These are phyloP conservation scores for Myzus persicae DNA, from an alignment of 1,140 invertebrate species.

Conservation along the genomic window DNA sequence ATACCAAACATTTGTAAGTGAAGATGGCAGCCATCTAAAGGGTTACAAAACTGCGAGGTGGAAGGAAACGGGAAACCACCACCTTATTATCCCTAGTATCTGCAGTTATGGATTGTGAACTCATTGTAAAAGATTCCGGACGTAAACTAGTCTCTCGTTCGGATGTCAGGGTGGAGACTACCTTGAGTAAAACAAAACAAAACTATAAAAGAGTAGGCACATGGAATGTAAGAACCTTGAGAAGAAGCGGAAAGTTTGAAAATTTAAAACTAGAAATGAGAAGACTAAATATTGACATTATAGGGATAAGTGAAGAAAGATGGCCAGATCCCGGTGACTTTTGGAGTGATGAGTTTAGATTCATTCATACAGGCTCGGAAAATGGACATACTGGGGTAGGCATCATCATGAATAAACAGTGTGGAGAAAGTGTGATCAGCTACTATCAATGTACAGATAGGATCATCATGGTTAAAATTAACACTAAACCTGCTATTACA, in stretches of 20 bases:
- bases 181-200: slow-evolving; percentile 54
- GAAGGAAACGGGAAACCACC: slow-evolving; percentile 35
- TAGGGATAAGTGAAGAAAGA: slow-evolving; percentile 60
- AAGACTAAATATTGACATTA: slow-evolving; percentile 60
- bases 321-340: slow-evolving; percentile 59
- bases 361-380: slow-evolving; percentile 19
- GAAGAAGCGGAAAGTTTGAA: slow-evolving; percentile 60
- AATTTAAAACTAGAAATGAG: slow-evolving; percentile 60
- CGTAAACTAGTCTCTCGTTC: slow-evolving; percentile 35
- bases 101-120: slow-evolving; percentile 35
- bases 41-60: slow-evolving; percentile 20
- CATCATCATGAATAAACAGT: slow-evolving; percentile 45
- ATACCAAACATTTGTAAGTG: slow-evolving; percentile 33
- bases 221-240: slow-evolving; percentile 61
- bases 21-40: slow-evolving; percentile 32
- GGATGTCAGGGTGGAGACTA: slow-evolving; percentile 28
- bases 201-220: slow-evolving; percentile 59
- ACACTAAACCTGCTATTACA: slow-evolving; percentile 43
- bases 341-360: slow-evolving; percentile 35
- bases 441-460: slow-evolving; percentile 39
- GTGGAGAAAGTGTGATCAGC: slow-evolving; percentile 19
- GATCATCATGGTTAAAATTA: slow-evolving; percentile 45
- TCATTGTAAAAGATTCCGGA: slow-evolving; percentile 38
- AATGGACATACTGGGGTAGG: slow-evolving; percentile 38
- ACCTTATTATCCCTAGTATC: slow-evolving; percentile 42